phyloP scores from a whole-genome alignment of 2,113 vertebrate genomes.

The Salminus brasiliensis region DNA sequence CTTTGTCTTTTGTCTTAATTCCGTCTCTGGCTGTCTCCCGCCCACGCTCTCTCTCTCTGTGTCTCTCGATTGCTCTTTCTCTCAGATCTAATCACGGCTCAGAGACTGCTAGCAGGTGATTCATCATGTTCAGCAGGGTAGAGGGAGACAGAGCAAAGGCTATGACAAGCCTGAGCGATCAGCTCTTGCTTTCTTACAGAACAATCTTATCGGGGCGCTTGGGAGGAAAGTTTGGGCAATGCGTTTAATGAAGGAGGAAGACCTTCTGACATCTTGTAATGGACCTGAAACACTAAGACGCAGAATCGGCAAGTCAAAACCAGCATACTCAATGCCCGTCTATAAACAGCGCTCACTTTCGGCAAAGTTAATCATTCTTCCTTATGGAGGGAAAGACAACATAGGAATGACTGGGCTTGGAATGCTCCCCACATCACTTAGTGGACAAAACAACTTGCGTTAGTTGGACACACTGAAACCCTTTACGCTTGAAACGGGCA shows the following conservation, averaged over 20 bases:
- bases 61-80: conserved; percentile 35
- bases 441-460: background rate
- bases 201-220: conserved; percentile 5
- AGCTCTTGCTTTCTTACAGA: conserved; percentile 3
- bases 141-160: conserved; percentile 27
- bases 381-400: background rate
- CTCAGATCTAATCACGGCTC: conserved; percentile 43
- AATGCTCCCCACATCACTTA: background rate
- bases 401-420: background rate
- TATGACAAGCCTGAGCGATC: conserved; percentile 37
- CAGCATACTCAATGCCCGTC: background rate
- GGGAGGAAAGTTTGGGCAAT: conserved; percentile 1
- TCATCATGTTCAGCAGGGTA: conserved; percentile 34
- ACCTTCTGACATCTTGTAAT: conserved; percentile 25
- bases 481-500: conserved; percentile 20
- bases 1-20: conserved; percentile 19
- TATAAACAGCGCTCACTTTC: background rate
- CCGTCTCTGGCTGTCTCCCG: conserved; percentile 11
- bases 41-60: conserved; percentile 6
- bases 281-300: conserved; percentile 1
- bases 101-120: conserved; percentile 41
- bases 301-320: background rate
- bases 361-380: conserved; percentile 1
- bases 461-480: background rate
- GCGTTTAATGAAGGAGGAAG: conserved; percentile 32